Base-by-base conservation (phyloP, 2,797 vertebrate genomes). In the Chromobotia macracanthus region DNA sequence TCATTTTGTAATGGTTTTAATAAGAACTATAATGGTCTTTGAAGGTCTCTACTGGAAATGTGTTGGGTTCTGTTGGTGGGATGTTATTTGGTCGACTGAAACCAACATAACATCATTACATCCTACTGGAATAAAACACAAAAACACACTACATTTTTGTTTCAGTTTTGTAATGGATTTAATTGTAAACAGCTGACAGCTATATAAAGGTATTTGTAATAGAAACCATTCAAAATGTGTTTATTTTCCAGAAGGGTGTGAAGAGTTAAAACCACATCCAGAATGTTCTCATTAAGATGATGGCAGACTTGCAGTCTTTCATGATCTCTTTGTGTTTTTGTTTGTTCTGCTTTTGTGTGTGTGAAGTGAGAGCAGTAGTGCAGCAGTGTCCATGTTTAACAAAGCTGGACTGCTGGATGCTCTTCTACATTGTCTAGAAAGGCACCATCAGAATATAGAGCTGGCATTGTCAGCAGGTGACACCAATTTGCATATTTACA, bases 391-490 rank as follows among this genome's bases (percentile, higher is more conserved):
- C 8, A 82, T 97, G 86, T 99, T 99, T 92, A 99, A 97, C 90
- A 97, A 94, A 87, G 92, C 94, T 25, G 94, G 94, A 60, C 96
- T 98, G 72, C 88, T 99, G 86, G 95, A 96, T 69, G 77, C 94
- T 87, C 89, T 98, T 3, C 86, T 98, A 80, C 94, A 90, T 82
- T 99, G 90, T 91, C 87, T 99, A 86, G 95, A 95, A 87, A 94
- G 90, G 80, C 95, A 96, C 86, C 80, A 91, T 35, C 90, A 94
- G n/a, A 96, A 95, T 19, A 81, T 95, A 56, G 95, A 97, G 81
- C 90, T 99, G 87, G 96, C 96, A 82, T 88, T 96, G 86, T 95
- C 97, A 82, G 96, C 95, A 87, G 98, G 98, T 99, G 89, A 89
- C 93, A 87, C 16, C 3, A 50, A 35, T 15, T 51, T 51, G 50